Evolutionary conservation across 1,140 invertebrate species (phyloP), one percentile per base, ranked within the genome.

Genomic region (Elymnias hypermnestra): DNA sequence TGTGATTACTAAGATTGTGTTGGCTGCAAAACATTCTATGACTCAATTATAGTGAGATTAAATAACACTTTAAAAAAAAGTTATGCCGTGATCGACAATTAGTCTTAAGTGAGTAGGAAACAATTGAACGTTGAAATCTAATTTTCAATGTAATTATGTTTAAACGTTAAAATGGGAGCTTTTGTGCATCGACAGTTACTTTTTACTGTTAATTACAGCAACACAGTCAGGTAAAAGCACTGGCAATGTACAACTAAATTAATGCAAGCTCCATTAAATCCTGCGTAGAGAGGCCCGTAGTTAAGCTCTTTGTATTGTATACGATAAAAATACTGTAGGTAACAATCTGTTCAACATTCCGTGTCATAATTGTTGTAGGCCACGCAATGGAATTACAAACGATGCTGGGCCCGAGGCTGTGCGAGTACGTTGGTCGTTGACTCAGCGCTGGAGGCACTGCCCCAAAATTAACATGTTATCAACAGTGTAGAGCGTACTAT

Each of bases 391-490:
- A 65, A 66, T 57, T 54, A 64, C 54, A 57, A 61, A 53, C 28
- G 42, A 48, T 53, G 48, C 36, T 45, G 52, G 42, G 47, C 45
- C 47, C 42, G 41, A 43, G 54, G 54, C 41, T 31, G 29, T 35
- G 59, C 18, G 54, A 43, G 61, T 52, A 51, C 63, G 44, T 66
- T 66, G 63, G 66, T 63, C 63, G 44, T 66, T 66, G 63, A 70
- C 66, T 66, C 57, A 60, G 33, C 42, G 53, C 51, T 45, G 44
- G 51, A 53, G 53, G 58, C 53, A 40, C 43, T 50, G 46, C 43
- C 36, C 46, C 25, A 36, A 48, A 57, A 53, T 57, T 31, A 57
- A 23, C 33, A 29, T n/a, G n/a, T n/a, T n/a, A n/a, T 10, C n/a
- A 18, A 25, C 23, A 25, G 13, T 9, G 28, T 23, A 26, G 8